These are phyloP conservation scores for Bostrychus sinensis DNA, from an alignment of 2,113 vertebrate species.

Conservation along the genomic window DNA sequence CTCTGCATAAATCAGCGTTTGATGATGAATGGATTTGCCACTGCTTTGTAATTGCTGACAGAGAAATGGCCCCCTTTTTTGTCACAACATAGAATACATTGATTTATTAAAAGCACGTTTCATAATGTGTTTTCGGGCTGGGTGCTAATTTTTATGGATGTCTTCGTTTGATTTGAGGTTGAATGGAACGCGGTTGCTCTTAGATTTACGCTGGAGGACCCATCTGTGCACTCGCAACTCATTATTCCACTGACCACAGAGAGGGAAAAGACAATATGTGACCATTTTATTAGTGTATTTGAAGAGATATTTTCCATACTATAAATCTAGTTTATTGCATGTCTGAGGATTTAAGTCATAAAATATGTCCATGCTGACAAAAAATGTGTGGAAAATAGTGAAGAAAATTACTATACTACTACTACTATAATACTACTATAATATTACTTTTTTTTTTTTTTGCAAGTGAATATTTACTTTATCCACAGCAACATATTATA, in stretches of 20 bases:
- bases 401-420: no score
- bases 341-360: not conserved
- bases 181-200: slow-evolving; percentile 38
- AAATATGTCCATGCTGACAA: not conserved
- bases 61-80: slow-evolving; percentile 35
- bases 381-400: no score
- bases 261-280: slow-evolving; percentile 22
- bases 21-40: slow-evolving; percentile 61
- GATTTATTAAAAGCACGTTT: slow-evolving; percentile 67
- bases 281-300: slow-evolving; percentile 10
- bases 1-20: slow-evolving; percentile 62
- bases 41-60: slow-evolving; percentile 51
- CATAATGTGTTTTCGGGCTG: slow-evolving; percentile 55
- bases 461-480: no score
- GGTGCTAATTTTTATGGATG: slow-evolving; percentile 68
- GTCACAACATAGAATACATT: slow-evolving; percentile 28
- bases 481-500: no score
- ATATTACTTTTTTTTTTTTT: no score
- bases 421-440: no score
- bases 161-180: slow-evolving; percentile 66
- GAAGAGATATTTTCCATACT: slow-evolving; percentile 18
- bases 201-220: slow-evolving; percentile 52
- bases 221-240: slow-evolving; percentile 46
- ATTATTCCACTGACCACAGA: slow-evolving; percentile 33
- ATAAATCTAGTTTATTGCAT: slow-evolving; percentile 10